Conservation (phyloP, 2,113 vertebrate genomes). For the Psephotus haematonotus region DNA sequence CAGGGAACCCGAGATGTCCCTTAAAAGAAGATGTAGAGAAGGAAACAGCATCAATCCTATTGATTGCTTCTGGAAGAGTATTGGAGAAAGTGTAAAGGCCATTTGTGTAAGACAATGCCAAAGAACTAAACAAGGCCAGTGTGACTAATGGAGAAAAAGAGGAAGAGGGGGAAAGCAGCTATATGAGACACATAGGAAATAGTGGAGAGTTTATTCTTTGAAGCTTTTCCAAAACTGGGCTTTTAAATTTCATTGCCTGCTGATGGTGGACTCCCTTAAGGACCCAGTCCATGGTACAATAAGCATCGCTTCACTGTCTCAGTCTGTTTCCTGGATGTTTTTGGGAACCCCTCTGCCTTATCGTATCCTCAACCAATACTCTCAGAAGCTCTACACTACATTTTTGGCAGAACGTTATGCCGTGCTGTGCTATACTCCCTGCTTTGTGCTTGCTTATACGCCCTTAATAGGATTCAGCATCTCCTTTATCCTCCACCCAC, state of each 20-base stretch:
- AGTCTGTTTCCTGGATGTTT: background rate
- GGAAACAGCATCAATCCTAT: background rate
- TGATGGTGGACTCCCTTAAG: background rate
- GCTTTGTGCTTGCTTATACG: background rate
- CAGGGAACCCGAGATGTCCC: background rate
- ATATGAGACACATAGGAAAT: background rate
- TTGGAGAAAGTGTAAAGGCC: conserved; percentile 17
- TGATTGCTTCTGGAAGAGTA: conserved; percentile 10
- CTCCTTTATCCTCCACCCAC: background rate
- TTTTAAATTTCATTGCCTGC: conserved; percentile 11
- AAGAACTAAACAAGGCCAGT: background rate
- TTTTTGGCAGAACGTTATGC: background rate
- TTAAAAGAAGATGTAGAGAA: background rate
- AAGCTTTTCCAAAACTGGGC: conserved; percentile 26
- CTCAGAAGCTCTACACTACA: background rate
- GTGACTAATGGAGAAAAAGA: conserved; percentile 14
- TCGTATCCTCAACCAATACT: background rate
- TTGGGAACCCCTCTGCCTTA: conserved; percentile 13
- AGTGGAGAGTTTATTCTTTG: background rate
- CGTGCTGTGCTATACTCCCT: background rate
- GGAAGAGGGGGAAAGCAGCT: background rate
- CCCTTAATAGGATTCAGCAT: background rate
- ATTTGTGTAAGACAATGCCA: conserved; percentile 39
- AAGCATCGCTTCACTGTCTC: background rate
- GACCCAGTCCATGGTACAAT: background rate